Base-by-base conservation (phyloP, 2,888 invertebrate genomes). In the Pandemis heparana region DNA sequence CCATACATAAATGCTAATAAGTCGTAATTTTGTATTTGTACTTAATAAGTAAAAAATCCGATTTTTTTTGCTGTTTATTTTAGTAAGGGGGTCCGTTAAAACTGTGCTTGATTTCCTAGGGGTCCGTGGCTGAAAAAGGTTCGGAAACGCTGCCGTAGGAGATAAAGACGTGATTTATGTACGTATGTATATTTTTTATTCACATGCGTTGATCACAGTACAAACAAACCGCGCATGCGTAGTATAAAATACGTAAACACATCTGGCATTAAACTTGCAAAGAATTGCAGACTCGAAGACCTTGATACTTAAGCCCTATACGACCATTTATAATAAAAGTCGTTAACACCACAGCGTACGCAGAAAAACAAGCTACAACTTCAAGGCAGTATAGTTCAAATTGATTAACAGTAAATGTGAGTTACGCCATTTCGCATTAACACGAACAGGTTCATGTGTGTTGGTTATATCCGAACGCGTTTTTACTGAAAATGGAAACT, bases 401-500 rank as follows among this genome's bases (percentile, higher is more conserved):
- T 73, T 79, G 18, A 71, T 39, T 69, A 76, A 74, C 39, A 46
- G 61, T 61, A 14, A 4, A 46, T 16, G n/a, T 72, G 63, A 63
- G 72, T 79, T 84, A 74, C 38, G 76, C 71, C 75, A 61, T 76
- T 80, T 74, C 68, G 65, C 32, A 46, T 72, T 32, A 46, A 41
- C 48, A 65, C 65, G 64, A 73, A 71, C 61, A 38, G 75, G 77
- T 81, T 78, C 80, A 84, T 85, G 82, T 81, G 80, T 81, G 81
- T 82, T 79, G 83, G 78, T 83, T 81, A 81, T 86, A 85, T 85
- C 83, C 78, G 80, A 86, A 88, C 90, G 82, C 87, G 92, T 92
- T 90, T 88, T 89, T 89, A 89, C 93, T 94, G 93, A 93, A 94
- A 94, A 93, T 92, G 93, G 92, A 92, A 93, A 92, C 92, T 92